These are phyloP conservation scores for Chionoecetes opilio DNA, from an alignment of 1,140 invertebrate species.

Conservation along the genomic window DNA sequence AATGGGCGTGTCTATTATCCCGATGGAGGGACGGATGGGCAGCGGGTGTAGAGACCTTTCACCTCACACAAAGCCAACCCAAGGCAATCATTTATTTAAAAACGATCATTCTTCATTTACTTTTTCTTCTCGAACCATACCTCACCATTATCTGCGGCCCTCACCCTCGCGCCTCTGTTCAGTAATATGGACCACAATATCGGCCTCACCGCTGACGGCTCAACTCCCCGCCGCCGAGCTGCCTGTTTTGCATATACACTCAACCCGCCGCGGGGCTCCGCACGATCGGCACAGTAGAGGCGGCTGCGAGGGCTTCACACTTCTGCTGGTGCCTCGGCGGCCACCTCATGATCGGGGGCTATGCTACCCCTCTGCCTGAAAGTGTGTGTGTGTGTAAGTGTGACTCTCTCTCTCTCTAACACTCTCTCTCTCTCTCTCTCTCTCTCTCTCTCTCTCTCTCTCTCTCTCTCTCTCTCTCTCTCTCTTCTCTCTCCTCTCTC, in stretches of 20 bases:
- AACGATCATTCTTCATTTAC: neutral
- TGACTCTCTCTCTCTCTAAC: no score
- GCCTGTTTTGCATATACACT: conserved; percentile 28
- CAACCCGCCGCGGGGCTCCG: neutral
- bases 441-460: no score
- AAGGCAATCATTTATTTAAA: neutral
- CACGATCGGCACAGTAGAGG: neutral
- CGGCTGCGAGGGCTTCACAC: neutral
- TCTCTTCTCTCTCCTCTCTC: conserved; percentile 17
- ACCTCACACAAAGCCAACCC: neutral
- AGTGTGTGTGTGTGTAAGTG: neutral
- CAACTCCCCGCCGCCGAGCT: neutral
- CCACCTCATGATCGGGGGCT: neutral
- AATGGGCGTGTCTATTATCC: no score
- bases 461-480: no score
- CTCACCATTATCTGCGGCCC: neutral
- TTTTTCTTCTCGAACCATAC: neutral
- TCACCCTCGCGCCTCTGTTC: neutral
- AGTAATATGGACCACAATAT: conserved; percentile 29
- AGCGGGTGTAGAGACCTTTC: neutral
- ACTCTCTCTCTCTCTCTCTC: no score
- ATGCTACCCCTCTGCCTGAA: neutral
- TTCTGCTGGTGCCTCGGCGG: neutral
- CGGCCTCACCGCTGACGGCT: neutral
- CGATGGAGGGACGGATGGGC: neutral